These are phyloP conservation scores for Hemibagrus guttatus DNA, from an alignment of 2,797 vertebrate genomes.

Conservation along the genomic window DNA sequence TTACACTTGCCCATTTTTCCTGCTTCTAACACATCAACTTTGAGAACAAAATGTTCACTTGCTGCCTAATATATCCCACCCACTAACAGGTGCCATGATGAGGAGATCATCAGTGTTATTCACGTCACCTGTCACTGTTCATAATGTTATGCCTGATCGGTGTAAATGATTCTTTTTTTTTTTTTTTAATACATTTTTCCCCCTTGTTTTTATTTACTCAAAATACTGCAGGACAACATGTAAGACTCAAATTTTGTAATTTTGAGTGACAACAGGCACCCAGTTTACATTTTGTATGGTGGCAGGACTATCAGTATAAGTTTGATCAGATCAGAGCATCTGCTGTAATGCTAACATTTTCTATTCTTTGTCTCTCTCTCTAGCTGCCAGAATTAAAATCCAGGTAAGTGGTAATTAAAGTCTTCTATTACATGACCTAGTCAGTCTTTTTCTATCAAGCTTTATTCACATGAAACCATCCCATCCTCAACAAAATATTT, in stretches of 20 bases:
- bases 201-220: conserved; percentile 12
- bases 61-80: too few species aligned
- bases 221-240: neutral
- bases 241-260: conserved; percentile 24
- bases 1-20: too few species aligned
- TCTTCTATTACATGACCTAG: neutral
- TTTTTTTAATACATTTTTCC: neutral
- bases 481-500: neutral
- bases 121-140: too few species aligned
- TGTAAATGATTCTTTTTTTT: neutral
- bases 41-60: too few species aligned
- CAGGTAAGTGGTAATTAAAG: conserved; percentile 69
- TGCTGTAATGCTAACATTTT: conserved; percentile 36
- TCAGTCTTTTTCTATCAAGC: conserved; percentile 1
- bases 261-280: neutral
- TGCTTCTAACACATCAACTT: too few species aligned
- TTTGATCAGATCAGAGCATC: conserved; percentile 27
- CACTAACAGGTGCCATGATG: too few species aligned
- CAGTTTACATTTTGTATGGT: conserved; percentile 29
- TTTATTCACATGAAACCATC: conserved; percentile 7
- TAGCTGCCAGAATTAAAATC: conserved; percentile 77
- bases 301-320: neutral
- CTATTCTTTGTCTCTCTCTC: conserved; percentile 57
- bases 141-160: too few species aligned
- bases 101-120: too few species aligned